Evolutionary conservation across 2,113 vertebrate genomes (phyloP).

Genomic region (Callopanchax toddi): DNA sequence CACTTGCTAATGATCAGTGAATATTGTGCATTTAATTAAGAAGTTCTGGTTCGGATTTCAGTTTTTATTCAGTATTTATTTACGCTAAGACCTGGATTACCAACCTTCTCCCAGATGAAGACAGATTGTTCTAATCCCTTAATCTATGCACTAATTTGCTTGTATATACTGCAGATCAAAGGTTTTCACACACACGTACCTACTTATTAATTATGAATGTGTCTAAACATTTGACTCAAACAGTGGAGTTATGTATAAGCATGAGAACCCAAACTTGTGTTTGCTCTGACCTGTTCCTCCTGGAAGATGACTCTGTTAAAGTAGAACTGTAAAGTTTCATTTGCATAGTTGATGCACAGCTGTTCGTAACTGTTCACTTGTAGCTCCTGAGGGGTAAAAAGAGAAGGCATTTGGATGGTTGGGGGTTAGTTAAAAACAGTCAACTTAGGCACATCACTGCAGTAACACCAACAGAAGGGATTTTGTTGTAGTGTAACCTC

Average conservation of each 20-base stretch:
- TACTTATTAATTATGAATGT: too few relatives aligned
- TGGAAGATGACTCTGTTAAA: conserved; percentile 95
- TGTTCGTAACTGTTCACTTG: conserved; percentile 95
- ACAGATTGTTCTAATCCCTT: too few relatives aligned
- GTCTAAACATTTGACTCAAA: not conserved
- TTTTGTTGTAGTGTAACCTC: conserved; percentile 81
- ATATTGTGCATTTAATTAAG: too few relatives aligned
- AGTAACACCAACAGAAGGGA: conserved; percentile 1
- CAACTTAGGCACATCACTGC: conserved; percentile 1
- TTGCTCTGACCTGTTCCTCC: conserved; percentile 89
- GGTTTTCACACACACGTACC: too few relatives aligned
- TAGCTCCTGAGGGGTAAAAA: conserved; percentile 69
- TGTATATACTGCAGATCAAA: too few relatives aligned
- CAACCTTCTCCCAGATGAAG: too few relatives aligned
- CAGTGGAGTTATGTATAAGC: not conserved
- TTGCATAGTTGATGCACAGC: conserved; percentile 97
- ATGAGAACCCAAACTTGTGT: not conserved
- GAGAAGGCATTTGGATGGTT: not conserved
- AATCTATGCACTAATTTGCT: too few relatives aligned
- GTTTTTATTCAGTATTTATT: too few relatives aligned
- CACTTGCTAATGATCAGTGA: too few relatives aligned
- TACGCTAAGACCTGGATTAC: too few relatives aligned
- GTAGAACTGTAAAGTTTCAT: conserved; percentile 95
- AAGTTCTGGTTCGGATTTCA: too few relatives aligned
- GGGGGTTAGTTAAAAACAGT: not conserved